A percentile compares a stretch with the other conserved stretches of the same genome.
These are phyloP conservation scores for Drosophila setosimentum DNA, from an alignment of 2,888 invertebrate genomes.

Conservation along the genomic window DNA sequence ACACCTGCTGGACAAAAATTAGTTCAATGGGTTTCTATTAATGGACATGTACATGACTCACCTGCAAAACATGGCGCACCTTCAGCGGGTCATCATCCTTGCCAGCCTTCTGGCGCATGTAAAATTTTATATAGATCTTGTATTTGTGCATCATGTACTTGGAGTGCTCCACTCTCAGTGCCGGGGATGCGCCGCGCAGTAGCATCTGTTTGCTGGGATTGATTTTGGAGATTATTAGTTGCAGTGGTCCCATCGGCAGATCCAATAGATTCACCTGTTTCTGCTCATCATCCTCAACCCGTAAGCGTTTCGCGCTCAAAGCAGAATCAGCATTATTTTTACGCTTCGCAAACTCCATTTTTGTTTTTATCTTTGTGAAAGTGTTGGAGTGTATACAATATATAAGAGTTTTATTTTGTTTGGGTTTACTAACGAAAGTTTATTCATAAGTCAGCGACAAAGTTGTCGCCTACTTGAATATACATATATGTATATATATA, in stretches of 20 bases:
- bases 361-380: background rate
- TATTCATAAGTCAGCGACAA: constrained; percentile 7
- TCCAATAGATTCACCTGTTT: constrained; percentile 11
- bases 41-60: constrained; percentile 4
- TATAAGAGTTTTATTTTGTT: constrained; percentile 1
- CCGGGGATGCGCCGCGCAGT: constrained; percentile 9
- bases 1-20: constrained; percentile 39
- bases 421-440: constrained; percentile 24
- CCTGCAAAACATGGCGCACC: constrained; percentile 3
- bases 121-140: background rate
- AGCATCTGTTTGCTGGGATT: constrained; percentile 2
- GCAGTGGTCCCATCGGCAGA: constrained; percentile 37
- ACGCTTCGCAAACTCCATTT: constrained; percentile 32
- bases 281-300: background rate
- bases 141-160: constrained; percentile 31
- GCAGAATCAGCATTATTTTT: background rate
- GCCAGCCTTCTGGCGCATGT: background rate
- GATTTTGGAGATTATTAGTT: constrained; percentile 36
- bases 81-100: background rate
- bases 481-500: background rate
- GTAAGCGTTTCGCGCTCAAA: constrained; percentile 2
- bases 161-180: constrained; percentile 19
- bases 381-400: background rate
- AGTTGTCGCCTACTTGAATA: constrained; percentile 30
- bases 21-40: too few species aligned